phyloP scores from a whole-genome alignment of 2,797 vertebrate species.

The Telmatherina bonti region DNA sequence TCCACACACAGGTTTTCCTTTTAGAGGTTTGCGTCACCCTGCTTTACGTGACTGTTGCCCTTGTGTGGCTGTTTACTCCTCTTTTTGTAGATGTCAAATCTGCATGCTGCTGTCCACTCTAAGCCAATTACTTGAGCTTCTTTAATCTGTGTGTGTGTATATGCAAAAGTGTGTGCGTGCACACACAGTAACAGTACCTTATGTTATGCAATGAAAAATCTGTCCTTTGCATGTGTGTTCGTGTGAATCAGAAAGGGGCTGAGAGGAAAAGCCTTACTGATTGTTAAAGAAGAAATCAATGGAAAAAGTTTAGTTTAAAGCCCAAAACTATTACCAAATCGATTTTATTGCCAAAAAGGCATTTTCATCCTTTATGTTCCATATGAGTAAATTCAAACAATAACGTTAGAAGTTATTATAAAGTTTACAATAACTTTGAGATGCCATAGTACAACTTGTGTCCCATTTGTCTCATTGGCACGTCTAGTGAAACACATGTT shows the following conservation, averaged over 20 bases:
- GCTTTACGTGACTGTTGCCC: background rate
- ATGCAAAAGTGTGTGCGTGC: conserved; percentile 4
- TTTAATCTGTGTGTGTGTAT: conserved; percentile 65
- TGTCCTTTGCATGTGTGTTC: background rate
- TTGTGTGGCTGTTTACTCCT: conserved; percentile 42
- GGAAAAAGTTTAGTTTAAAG: background rate
- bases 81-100: conserved; percentile 56
- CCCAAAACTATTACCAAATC: no score
- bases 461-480: background rate
- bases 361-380: background rate
- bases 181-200: background rate
- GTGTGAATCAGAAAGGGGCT: background rate
- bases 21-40: background rate
- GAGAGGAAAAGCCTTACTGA: no score
- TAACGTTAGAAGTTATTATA: background rate
- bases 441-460: background rate
- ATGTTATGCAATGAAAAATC: conserved; percentile 33
- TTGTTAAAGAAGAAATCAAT: background rate
- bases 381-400: no score
- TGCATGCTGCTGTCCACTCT: conserved; percentile 58
- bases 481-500: background rate
- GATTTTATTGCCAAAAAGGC: no score
- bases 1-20: background rate
- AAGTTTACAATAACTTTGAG: background rate
- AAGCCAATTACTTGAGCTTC: conserved; percentile 77